Percentiles rank a stretch among this genome's conserved stretches.
Conservation (phyloP, 2,888 invertebrate species). For the Hirudinaria manillensis region DNA sequence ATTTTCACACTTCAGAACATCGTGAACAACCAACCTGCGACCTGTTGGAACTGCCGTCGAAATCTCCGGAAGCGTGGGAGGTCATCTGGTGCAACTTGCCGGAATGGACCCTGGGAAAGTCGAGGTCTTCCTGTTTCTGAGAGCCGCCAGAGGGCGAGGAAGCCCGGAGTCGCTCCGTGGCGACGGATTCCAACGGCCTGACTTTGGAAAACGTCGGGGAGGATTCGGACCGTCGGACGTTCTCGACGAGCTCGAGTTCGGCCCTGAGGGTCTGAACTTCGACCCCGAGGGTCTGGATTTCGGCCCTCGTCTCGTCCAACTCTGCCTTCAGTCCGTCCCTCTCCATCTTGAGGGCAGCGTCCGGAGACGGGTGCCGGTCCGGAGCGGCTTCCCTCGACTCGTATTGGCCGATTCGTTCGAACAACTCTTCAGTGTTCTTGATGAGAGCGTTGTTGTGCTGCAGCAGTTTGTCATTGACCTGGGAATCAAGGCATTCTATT, state of each 20-base stretch:
- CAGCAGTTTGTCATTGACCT: conserved; percentile 17
- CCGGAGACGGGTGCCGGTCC: no score
- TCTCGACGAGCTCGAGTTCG: neutral
- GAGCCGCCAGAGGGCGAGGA: neutral
- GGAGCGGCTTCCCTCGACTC: neutral
- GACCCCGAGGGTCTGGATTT: neutral
- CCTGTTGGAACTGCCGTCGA: neutral
- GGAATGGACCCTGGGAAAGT: neutral
- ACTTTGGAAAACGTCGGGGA: neutral
- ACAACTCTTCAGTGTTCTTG: neutral
- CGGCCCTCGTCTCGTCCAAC: neutral
- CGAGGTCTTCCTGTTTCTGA: neutral
- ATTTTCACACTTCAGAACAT: no score
- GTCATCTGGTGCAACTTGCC: neutral
- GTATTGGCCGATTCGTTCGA: conserved; percentile 1
- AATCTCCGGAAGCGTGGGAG: no score
- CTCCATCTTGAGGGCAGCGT: neutral
- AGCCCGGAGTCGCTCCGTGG: neutral
- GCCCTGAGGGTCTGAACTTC: neutral
- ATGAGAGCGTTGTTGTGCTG: conserved; percentile 18
- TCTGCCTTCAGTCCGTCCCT: neutral
- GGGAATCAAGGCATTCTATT: no score
- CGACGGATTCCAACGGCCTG: neutral
- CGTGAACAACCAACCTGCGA: neutral
- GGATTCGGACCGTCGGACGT: neutral